Conservation (phyloP, 2,888 invertebrate genomes). For the Tromatobia lineatoria region DNA sequence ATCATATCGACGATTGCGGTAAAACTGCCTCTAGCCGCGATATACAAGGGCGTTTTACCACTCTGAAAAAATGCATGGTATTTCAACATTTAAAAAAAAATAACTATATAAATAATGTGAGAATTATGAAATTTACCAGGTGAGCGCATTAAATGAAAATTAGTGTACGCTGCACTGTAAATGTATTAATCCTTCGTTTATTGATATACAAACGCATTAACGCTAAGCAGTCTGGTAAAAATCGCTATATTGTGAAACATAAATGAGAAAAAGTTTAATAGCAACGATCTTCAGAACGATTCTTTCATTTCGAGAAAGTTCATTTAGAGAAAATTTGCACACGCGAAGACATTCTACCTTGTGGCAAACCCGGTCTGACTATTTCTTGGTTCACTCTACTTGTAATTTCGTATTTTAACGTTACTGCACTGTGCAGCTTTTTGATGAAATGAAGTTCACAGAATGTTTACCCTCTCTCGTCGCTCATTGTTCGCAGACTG, state of each 20-base stretch:
- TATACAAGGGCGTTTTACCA: constrained; percentile 90
- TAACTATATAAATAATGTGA: not conserved
- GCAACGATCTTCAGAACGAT: too few relatives aligned
- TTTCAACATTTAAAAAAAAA: constrained; percentile 23
- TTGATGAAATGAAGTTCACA: not conserved
- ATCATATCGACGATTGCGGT: constrained; percentile 94
- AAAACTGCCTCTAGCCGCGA: constrained; percentile 93
- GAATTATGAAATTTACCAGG: too few relatives aligned
- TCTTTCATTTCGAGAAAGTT: too few relatives aligned
- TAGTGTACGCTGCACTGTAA: too few relatives aligned
- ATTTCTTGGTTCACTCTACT: constrained; percentile 1
- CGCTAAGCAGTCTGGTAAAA: too few relatives aligned
- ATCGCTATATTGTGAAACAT: too few relatives aligned
- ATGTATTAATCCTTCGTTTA: too few relatives aligned
- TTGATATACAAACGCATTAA: too few relatives aligned
- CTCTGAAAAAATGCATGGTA: constrained; percentile 84
- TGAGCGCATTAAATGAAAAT: too few relatives aligned
- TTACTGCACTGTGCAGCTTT: not conserved
- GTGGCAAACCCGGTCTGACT: constrained; percentile 15
- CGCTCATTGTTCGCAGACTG: constrained; percentile 88
- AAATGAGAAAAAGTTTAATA: too few relatives aligned
- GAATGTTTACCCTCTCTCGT: constrained; percentile 86
- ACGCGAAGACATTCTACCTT: not conserved
- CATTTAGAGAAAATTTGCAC: not conserved
- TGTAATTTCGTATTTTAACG: not conserved